Percentiles rank a stretch among this genome's conserved stretches.
phyloP scores from a whole-genome alignment of 2,797 vertebrate species.

The Halcyon smyrnensis region DNA sequence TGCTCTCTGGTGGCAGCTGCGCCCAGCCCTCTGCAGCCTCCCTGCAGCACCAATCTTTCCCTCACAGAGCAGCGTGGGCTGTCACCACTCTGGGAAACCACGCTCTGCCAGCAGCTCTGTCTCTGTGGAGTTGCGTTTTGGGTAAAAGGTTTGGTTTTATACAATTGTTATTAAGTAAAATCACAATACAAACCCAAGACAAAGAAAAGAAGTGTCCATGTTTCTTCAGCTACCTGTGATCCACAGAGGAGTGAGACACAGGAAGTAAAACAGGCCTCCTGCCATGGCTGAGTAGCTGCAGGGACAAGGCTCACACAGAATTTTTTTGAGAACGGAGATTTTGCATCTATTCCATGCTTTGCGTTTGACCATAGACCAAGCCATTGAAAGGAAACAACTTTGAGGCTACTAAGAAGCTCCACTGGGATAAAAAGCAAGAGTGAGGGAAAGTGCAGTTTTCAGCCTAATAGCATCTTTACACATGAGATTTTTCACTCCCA shows the following conservation, averaged over 20 bases:
- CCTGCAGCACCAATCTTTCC: rapidly evolving
- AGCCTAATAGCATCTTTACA: conserved; percentile 20
- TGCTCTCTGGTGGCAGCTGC: not conserved
- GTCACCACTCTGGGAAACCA: not conserved
- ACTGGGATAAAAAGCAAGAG: conserved; percentile 44
- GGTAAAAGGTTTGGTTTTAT: not conserved
- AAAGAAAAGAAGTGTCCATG: not conserved
- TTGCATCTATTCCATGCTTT: not conserved
- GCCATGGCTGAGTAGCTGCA: not conserved
- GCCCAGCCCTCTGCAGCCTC: not conserved
- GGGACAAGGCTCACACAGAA: not conserved
- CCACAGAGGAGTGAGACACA: not conserved
- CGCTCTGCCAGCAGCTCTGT: not conserved
- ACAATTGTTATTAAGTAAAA: not conserved
- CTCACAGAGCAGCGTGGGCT: rapidly evolving
- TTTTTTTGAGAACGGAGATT: conserved; percentile 1
- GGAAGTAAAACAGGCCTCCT: not conserved
- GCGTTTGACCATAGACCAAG: conserved; percentile 5
- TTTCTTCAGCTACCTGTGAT: not conserved
- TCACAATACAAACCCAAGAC: not conserved
- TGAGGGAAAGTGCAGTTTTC: conserved; percentile 13
- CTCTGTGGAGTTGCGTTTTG: not conserved
- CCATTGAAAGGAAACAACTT: conserved; percentile 32
- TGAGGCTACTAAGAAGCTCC: conserved; percentile 44
- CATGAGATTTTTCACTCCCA: not conserved